Evolutionary conservation across 1,140 invertebrate genomes (phyloP).

Genomic region (Elymnias hypermnestra): DNA sequence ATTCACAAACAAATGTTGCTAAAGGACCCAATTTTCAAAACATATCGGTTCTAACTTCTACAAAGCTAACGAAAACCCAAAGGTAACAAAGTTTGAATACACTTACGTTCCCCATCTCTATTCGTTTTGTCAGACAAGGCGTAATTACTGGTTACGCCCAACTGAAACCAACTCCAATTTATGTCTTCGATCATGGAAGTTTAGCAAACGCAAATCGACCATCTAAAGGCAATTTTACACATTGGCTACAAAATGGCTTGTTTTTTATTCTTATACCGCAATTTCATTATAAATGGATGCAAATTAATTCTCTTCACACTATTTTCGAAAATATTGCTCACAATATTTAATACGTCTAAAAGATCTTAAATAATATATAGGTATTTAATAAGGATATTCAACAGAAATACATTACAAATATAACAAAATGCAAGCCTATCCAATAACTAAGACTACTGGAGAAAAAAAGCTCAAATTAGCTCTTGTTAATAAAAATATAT

Average conservation of each 20-base stretch:
- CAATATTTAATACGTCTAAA: too few relatives aligned
- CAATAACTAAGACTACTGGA: too few relatives aligned
- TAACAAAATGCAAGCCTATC: too few relatives aligned
- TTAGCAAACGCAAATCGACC: slow-evolving; percentile 5
- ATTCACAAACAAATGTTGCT: background rate
- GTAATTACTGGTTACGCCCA: slow-evolving; percentile 10
- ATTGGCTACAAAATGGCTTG: background rate
- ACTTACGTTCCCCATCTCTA: background rate
- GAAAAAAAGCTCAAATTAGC: too few relatives aligned
- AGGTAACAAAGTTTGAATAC: slow-evolving; percentile 1
- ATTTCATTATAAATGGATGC: background rate
- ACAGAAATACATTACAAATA: too few relatives aligned
- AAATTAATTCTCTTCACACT: too few relatives aligned
- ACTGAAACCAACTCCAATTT: slow-evolving; percentile 8
- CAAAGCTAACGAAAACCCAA: background rate
- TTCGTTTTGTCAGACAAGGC: slow-evolving; percentile 8
- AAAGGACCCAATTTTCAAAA: background rate
- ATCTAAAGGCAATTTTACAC: background rate
- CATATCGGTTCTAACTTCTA: background rate
- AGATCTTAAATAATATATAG: too few relatives aligned
- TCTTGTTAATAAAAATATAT: too few relatives aligned
- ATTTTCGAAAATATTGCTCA: too few relatives aligned
- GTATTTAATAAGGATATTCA: too few relatives aligned
- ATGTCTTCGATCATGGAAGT: slow-evolving; percentile 8
- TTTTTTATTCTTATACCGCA: too few relatives aligned